phyloP scores from a whole-genome alignment of 1,140 invertebrate genomes.

The Drosophila tropicalis region DNA sequence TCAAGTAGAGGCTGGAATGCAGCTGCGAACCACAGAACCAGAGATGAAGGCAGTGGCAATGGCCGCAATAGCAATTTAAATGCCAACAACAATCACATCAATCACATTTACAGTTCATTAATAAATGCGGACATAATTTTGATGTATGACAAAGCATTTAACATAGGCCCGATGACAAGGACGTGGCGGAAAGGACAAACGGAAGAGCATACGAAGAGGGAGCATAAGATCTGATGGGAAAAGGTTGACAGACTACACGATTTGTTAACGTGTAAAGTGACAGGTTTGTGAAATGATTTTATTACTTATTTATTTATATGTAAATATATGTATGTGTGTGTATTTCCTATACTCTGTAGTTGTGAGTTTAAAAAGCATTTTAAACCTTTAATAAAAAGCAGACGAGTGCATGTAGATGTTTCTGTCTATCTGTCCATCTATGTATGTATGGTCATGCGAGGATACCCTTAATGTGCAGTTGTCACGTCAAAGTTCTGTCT shows the following conservation, averaged over 20 bases:
- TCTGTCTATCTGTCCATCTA: too few species aligned
- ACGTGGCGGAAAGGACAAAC: not conserved
- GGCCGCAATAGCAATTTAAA: constrained; percentile 18
- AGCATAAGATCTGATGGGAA: not conserved
- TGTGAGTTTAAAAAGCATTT: not conserved
- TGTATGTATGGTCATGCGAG: too few species aligned
- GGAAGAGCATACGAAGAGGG: not conserved
- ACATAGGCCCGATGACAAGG: constrained; percentile 38
- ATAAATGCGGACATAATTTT: constrained; percentile 73
- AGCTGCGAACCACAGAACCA: constrained; percentile 19
- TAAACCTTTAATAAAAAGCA: too few species aligned
- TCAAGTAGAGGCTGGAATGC: constrained; percentile 40
- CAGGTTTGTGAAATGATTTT: constrained; percentile 26
- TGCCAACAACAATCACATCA: constrained; percentile 51
- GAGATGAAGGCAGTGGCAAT: not conserved
- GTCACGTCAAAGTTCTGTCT: not conserved
- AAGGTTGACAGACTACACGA: constrained; percentile 11
- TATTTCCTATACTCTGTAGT: not conserved
- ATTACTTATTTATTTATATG: constrained; percentile 4
- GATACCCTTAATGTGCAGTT: not conserved
- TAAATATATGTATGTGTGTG: not conserved
- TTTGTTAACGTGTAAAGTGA: constrained; percentile 32
- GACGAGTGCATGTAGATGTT: too few species aligned
- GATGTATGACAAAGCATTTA: constrained; percentile 76
- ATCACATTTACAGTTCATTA: constrained; percentile 78